These are phyloP conservation scores for Podarcis lilfordi DNA, from an alignment of 2,797 vertebrate species.

Conservation along the genomic window DNA sequence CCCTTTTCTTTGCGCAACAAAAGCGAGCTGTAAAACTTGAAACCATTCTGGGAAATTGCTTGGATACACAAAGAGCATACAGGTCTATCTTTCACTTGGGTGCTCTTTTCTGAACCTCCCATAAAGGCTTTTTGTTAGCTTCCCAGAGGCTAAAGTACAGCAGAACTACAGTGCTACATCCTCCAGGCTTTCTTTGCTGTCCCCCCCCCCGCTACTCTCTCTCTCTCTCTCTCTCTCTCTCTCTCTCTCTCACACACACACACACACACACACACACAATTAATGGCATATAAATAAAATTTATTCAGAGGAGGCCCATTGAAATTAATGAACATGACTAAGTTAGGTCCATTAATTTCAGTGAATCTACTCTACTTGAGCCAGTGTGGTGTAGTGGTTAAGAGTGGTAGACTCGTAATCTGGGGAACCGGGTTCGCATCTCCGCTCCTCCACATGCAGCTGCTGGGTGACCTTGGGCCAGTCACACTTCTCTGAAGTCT, in stretches of 20 bases:
- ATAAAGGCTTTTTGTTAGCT: constrained; percentile 70
- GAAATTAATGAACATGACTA: no score
- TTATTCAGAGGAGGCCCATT: background rate
- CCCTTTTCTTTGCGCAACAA: constrained; percentile 70
- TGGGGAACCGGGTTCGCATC: no score
- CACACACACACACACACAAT: no score
- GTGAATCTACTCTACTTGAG: no score
- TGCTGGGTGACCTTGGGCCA: no score
- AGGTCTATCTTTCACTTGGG: constrained; percentile 58
- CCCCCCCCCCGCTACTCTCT: constrained; percentile 28
- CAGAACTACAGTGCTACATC: constrained; percentile 60
- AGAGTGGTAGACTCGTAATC: no score
- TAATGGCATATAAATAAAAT: no score
- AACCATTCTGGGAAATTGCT: constrained; percentile 73
- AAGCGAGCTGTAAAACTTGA: constrained; percentile 72
- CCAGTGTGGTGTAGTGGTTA: no score
- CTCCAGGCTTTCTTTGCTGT: background rate
- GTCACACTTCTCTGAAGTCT: no score
- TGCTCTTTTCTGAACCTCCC: constrained; percentile 50
- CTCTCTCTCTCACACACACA: background rate
- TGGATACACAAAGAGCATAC: constrained; percentile 59
- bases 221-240: background rate
- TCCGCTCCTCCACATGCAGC: no score
- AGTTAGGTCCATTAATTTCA: no score
- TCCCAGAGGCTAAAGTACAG: constrained; percentile 5